Percentiles rank a stretch among this genome's conserved stretches.
Evolutionary conservation across 2,888 invertebrate genomes (phyloP).

Genomic region (Coenonympha glycerion): DNA sequence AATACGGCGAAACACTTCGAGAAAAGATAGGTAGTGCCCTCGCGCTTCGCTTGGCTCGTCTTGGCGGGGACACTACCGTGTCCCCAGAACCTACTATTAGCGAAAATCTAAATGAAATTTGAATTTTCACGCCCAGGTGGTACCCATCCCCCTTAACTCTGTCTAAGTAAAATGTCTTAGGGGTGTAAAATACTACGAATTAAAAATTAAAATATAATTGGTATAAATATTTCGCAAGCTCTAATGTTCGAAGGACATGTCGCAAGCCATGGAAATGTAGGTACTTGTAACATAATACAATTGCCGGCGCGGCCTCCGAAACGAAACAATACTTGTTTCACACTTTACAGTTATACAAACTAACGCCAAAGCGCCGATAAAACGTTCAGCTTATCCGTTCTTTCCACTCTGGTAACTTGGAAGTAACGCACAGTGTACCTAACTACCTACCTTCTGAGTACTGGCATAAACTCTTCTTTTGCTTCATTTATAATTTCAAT

Average conservation of each 20-base stretch:
- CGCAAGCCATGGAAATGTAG: conserved; percentile 46
- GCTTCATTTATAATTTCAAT: no score
- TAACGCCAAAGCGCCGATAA: conserved; percentile 33
- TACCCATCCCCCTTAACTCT: no score
- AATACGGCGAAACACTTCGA: no score
- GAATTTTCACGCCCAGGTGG: no score
- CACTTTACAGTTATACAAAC: conserved; percentile 38
- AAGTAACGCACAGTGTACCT: conserved; percentile 2
- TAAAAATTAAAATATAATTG: conserved; percentile 25
- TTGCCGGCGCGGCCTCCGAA: conserved; percentile 45
- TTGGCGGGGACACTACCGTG: no score
- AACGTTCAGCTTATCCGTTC: conserved; percentile 22
- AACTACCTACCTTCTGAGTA: not conserved
- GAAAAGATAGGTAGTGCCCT: no score
- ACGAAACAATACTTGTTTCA: conserved; percentile 52
- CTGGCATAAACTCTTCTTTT: no score
- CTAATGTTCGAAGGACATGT: conserved; percentile 50
- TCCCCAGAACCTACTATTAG: no score
- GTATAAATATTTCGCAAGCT: conserved; percentile 51
- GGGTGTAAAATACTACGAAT: no score
- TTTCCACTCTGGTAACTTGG: conserved; percentile 21
- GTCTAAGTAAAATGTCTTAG: no score
- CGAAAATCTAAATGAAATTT: no score
- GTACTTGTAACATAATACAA: conserved; percentile 50
- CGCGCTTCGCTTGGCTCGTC: no score